Evolutionary conservation across 2,113 vertebrate species (phyloP).

Genomic region (Uria aalge): DNA sequence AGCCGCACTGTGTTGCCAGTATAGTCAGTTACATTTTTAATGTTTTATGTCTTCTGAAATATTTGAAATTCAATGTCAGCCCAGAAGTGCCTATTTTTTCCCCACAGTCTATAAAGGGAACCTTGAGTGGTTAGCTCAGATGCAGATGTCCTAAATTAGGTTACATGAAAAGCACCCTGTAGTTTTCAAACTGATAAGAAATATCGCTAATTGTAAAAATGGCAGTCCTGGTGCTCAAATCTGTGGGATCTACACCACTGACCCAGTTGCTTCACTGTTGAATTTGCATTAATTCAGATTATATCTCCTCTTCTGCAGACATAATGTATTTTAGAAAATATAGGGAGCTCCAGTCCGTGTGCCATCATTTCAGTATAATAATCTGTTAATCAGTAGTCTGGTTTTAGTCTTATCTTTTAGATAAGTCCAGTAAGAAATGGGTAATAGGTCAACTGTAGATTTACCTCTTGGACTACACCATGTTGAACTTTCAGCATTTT

Average conservation of each 20-base stretch:
- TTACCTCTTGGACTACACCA: not conserved
- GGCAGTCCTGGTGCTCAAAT: not conserved
- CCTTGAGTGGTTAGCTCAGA: not conserved
- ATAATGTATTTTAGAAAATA: not conserved
- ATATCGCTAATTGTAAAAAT: not conserved
- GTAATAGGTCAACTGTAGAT: not conserved
- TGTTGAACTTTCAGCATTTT: not conserved
- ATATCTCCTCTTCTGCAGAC: not conserved
- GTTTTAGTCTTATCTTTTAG: not conserved
- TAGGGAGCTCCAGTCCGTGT: not conserved
- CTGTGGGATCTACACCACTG: not conserved
- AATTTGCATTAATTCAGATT: conserved; percentile 9
- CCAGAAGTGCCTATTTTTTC: conserved; percentile 2
- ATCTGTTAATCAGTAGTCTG: not conserved
- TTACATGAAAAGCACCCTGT: not conserved
- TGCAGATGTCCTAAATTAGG: conserved; percentile 17
- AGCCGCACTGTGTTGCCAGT: not conserved
- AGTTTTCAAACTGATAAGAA: conserved; percentile 1
- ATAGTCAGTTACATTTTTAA: not conserved
- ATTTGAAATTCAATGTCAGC: not conserved
- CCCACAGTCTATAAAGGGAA: not conserved
- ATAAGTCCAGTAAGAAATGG: not conserved
- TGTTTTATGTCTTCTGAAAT: not conserved
- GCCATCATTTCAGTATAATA: not conserved
- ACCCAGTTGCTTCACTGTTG: not conserved